Percentiles rank a stretch among this genome's conserved stretches.
Conservation (phyloP, 2,113 vertebrate species). For the Lota lota region DNA sequence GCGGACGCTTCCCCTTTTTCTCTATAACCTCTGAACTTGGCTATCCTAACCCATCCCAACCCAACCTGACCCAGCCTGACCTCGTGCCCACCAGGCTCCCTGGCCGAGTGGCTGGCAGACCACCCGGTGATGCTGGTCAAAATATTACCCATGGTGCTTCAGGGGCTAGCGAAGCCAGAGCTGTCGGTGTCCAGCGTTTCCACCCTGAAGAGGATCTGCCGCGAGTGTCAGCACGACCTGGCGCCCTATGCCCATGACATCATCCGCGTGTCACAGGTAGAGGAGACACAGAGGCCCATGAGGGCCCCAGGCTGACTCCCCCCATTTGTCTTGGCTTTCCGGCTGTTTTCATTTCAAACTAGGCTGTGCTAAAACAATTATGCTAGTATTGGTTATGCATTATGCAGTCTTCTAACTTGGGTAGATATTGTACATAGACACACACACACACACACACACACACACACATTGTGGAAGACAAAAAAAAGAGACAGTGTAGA, state of each 20-base stretch:
- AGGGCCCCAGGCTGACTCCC: neutral
- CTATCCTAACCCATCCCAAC: no score
- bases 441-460: no score
- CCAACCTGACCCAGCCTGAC: no score
- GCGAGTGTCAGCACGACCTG: conserved; percentile 91
- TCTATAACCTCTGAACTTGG: no score
- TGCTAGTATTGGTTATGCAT: no score
- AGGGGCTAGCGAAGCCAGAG: conserved; percentile 86
- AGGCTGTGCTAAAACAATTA: neutral
- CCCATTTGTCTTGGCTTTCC: neutral
- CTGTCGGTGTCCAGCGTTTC: conserved; percentile 94
- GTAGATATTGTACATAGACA: no score
- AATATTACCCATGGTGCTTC: conserved; percentile 89
- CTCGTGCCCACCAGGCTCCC: conserved; percentile 77
- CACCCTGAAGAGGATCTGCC: conserved; percentile 95
- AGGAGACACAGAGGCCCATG: neutral
- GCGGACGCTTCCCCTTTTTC: no score
- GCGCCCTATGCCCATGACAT: conserved; percentile 87
- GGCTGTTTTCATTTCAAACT: neutral
- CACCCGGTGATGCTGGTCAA: conserved; percentile 92
- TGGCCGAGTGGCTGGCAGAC: conserved; percentile 95
- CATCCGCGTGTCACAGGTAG: conserved; percentile 90
- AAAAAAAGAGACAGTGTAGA: no score
- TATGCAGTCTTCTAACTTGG: no score
- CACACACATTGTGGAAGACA: no score